A percentile compares a stretch with the other conserved stretches of the same genome.
Evolutionary conservation across 2,888 invertebrate species (phyloP).

Genomic region (Syrphus vitripennis): DNA sequence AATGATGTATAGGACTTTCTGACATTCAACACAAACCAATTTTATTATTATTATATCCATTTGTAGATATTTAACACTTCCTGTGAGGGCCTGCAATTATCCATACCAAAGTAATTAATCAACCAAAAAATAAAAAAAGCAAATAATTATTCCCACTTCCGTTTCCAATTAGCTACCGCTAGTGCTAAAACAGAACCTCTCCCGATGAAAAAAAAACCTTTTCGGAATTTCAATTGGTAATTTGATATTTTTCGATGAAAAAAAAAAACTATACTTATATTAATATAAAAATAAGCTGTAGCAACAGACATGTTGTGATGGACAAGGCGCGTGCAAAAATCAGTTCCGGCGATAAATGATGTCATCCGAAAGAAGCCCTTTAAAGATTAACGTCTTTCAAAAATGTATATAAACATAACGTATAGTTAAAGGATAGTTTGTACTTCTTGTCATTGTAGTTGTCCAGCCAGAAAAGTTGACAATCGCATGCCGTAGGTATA

Average conservation of each 20-base stretch:
- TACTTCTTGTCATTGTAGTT: background rate
- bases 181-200: conserved; percentile 17
- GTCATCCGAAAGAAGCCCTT: conserved; percentile 64
- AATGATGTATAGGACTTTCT: background rate
- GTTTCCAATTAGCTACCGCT: conserved; percentile 57
- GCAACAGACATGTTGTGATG: conserved; percentile 3
- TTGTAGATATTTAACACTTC: conserved; percentile 1
- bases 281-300: conserved; percentile 3
- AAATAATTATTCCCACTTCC: conserved; percentile 54
- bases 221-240: conserved; percentile 63
- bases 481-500: background rate
- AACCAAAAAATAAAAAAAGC: conserved; percentile 28
- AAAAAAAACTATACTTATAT: background rate
- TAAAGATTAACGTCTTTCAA: conserved; percentile 11
- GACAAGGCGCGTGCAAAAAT: conserved; percentile 49
- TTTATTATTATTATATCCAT: background rate
- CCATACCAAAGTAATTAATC: conserved; percentile 31
- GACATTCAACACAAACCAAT: background rate
- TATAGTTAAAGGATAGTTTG: conserved; percentile 32
- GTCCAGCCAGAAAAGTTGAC: conserved; percentile 31
- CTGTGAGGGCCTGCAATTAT: background rate
- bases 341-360: conserved; percentile 66
- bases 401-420: background rate
- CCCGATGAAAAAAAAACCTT: conserved; percentile 18
- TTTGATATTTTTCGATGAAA: conserved; percentile 24